Conservation (phyloP, 1,140 invertebrate species). For the Drosophila biarmipes region DNA sequence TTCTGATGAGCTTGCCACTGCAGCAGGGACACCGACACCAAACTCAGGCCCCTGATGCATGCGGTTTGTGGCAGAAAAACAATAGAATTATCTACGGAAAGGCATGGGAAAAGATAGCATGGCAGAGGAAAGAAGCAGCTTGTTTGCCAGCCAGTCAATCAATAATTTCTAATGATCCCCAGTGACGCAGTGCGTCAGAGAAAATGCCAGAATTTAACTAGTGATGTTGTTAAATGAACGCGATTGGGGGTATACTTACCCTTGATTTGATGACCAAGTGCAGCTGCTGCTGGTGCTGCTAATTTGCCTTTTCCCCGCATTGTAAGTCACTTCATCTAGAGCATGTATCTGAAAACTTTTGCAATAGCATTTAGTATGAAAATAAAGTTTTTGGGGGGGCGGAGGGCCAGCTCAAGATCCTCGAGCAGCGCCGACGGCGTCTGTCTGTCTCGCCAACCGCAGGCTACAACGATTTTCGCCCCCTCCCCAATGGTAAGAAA, state of each 20-base stretch:
- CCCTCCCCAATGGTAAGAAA: constrained; percentile 63
- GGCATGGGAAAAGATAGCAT: not conserved
- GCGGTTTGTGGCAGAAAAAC: constrained; percentile 54
- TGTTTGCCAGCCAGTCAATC: constrained; percentile 44
- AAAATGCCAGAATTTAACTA: constrained; percentile 12
- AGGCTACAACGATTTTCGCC: constrained; percentile 69
- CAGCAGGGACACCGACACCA: constrained; percentile 32
- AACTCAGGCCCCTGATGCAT: constrained; percentile 33
- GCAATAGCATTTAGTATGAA: constrained; percentile 69
- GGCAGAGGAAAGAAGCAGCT: constrained; percentile 1
- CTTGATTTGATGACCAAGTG: constrained; percentile 32
- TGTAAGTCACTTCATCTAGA: constrained; percentile 68
- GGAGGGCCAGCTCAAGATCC: constrained; percentile 54
- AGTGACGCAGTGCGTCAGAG: constrained; percentile 44
- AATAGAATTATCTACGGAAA: constrained; percentile 43
- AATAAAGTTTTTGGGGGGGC: constrained; percentile 20
- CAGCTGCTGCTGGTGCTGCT: constrained; percentile 42
- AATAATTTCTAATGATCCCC: constrained; percentile 51
- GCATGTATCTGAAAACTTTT: constrained; percentile 79
- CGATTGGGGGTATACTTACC: constrained; percentile 11
- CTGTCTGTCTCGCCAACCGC: constrained; percentile 72
- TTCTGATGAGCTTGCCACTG: constrained; percentile 52
- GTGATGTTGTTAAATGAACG: not conserved
- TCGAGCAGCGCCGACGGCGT: constrained; percentile 38
- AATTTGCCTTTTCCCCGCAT: constrained; percentile 26